phyloP scores from a whole-genome alignment of 37 sponge, comb jelly and placozoan species.

The Haliclona indistincta region DNA sequence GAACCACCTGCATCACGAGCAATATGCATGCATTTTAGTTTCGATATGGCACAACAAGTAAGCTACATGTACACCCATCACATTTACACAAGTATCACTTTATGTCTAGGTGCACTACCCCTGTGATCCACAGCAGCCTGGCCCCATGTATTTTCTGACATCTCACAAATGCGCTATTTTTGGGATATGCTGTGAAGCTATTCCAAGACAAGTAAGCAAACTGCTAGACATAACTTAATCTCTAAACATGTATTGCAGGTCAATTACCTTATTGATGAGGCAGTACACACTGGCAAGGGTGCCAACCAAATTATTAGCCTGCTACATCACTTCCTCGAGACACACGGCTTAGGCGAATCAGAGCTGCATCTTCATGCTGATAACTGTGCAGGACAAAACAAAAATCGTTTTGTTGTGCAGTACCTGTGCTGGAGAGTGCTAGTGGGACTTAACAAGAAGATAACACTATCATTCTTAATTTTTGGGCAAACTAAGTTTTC shows the following conservation, averaged over 20 bases:
- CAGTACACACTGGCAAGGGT: slow-evolving; percentile 3
- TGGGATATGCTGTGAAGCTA: slow-evolving; percentile 60
- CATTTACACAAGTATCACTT: not conserved
- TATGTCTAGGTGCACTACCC: slow-evolving; percentile 38
- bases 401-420: slow-evolving; percentile 4
- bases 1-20: not conserved
- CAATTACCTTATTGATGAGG: slow-evolving; percentile 32
- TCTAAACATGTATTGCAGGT: too few species aligned
- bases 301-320: slow-evolving; percentile 6
- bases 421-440: slow-evolving; percentile 11
- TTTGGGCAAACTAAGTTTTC: slow-evolving; percentile 30
- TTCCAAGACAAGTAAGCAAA: slow-evolving; percentile 46
- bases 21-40: slow-evolving; percentile 26
- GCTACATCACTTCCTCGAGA: slow-evolving; percentile 8
- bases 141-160: slow-evolving; percentile 72
- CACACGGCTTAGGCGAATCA: slow-evolving; percentile 5
- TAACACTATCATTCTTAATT: slow-evolving; percentile 10
- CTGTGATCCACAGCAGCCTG: slow-evolving; percentile 52
- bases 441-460: not conserved
- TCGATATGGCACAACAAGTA: slow-evolving; percentile 56
- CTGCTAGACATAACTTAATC: not conserved
- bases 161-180: slow-evolving; percentile 57
- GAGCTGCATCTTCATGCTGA: slow-evolving; percentile 10
- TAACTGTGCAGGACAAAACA: slow-evolving; percentile 8
- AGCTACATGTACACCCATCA: not conserved